Conservation (phyloP, 2,113 vertebrate species). For the Lepus europaeus region DNA sequence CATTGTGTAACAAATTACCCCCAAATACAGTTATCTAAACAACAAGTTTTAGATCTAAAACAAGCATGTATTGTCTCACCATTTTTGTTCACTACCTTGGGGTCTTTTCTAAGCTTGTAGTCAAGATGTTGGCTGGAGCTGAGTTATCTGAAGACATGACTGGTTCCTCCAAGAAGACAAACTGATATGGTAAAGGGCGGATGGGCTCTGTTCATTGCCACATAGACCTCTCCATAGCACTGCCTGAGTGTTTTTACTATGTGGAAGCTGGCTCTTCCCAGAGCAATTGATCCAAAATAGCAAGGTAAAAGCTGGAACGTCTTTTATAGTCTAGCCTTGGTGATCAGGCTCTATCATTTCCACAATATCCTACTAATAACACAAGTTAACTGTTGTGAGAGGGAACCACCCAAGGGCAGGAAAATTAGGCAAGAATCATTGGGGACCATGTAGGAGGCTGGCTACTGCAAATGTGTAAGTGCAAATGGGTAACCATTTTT, state of each 20-base stretch:
- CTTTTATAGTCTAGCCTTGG: neutral
- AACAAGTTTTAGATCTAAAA: neutral
- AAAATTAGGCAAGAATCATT: neutral
- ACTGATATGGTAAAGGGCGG: neutral
- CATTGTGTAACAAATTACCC: neutral
- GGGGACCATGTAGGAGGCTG: neutral
- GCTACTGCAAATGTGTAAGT: neutral
- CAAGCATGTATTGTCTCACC: neutral
- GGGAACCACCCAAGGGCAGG: neutral
- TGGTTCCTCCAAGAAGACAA: neutral
- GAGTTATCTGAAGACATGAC: neutral
- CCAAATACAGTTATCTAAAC: neutral
- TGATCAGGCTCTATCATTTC: neutral
- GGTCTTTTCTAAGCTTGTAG: neutral
- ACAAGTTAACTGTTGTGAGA: neutral
- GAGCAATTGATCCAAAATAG: neutral
- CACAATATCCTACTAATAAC: neutral
- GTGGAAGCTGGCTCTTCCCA: neutral
- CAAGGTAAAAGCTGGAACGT: neutral
- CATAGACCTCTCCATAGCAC: neutral
- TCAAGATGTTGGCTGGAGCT: conserved; percentile 27
- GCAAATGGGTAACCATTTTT: neutral
- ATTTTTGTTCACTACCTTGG: neutral
- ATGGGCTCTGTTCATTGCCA: neutral
- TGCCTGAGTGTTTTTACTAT: neutral